Conservation (phyloP, 2,113 vertebrate genomes). For the Fukomys damarensis region DNA sequence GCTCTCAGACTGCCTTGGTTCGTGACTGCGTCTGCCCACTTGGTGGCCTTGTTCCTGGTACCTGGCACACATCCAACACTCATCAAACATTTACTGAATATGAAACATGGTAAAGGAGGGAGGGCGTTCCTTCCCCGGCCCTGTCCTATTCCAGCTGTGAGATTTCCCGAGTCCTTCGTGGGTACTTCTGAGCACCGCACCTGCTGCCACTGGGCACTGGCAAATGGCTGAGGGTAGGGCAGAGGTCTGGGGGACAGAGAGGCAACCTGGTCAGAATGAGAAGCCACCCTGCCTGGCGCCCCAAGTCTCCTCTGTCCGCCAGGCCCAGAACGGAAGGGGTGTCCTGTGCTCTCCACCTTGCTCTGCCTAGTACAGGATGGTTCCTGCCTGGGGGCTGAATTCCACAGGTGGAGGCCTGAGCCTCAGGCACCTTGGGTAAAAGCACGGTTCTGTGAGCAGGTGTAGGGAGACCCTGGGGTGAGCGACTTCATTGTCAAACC, state of each 20-base stretch:
- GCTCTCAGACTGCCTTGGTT: not conserved
- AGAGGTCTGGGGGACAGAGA: not conserved
- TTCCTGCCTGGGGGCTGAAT: not conserved
- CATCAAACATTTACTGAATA: not conserved
- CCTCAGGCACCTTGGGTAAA: not conserved
- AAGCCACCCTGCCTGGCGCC: not conserved
- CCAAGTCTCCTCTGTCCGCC: not conserved
- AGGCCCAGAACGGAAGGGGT: not conserved
- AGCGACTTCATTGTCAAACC: not conserved
- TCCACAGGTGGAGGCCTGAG: not conserved
- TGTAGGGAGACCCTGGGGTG: not conserved
- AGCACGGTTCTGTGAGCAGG: rapidly evolving
- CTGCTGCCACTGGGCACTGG: not conserved
- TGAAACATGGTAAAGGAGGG: too few species aligned
- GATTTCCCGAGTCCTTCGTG: rapidly evolving
- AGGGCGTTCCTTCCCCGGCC: not conserved
- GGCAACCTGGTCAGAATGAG: not conserved
- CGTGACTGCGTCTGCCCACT: not conserved
- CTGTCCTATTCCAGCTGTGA: not conserved
- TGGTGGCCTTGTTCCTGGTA: not conserved
- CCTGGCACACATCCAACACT: not conserved
- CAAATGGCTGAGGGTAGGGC: not conserved
- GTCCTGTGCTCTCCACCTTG: not conserved
- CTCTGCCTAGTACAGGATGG: not conserved
- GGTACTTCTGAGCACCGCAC: not conserved